Conservation (phyloP, 2,888 invertebrate species). For the Ptychoptera albimana region DNA sequence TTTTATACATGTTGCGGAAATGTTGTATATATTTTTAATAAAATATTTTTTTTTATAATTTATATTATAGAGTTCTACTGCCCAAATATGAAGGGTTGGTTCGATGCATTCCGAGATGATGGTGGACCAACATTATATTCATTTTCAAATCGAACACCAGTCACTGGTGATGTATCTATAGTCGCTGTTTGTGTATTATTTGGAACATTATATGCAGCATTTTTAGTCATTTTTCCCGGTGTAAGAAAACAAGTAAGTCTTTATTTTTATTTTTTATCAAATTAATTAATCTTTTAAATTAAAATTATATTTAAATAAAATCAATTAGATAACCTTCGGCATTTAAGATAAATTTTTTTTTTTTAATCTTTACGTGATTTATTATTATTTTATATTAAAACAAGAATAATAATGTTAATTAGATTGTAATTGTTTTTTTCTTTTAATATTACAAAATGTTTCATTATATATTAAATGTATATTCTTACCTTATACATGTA, state of each 20-base stretch:
- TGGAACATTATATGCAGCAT: conserved; percentile 82
- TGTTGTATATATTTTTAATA: too few relatives aligned
- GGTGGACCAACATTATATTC: conserved; percentile 94
- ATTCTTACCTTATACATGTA: too few relatives aligned
- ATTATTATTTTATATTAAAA: too few relatives aligned
- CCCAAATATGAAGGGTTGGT: conserved; percentile 80
- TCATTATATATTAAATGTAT: too few relatives aligned
- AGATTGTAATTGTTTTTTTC: too few relatives aligned
- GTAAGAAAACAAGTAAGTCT: conserved; percentile 72
- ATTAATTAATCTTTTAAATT: neutral
- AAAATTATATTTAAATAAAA: neutral
- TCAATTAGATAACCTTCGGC: too few relatives aligned
- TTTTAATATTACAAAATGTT: too few relatives aligned
- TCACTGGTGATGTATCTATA: conserved; percentile 81
- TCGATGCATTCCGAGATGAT: conserved; percentile 91
- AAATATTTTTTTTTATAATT: neutral
- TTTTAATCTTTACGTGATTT: too few relatives aligned
- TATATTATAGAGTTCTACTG: conserved; percentile 19
- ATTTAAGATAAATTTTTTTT: too few relatives aligned
- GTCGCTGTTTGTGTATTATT: conserved; percentile 76
- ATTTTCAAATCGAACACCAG: conserved; percentile 87
- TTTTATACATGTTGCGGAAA: too few relatives aligned
- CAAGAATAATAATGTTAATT: too few relatives aligned
- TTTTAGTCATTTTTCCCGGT: conserved; percentile 91
- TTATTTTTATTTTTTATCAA: too few relatives aligned